Percentiles rank a stretch among this genome's conserved stretches.
phyloP scores from a whole-genome alignment of 2,888 invertebrate species.

The Orchesella flavescens region DNA sequence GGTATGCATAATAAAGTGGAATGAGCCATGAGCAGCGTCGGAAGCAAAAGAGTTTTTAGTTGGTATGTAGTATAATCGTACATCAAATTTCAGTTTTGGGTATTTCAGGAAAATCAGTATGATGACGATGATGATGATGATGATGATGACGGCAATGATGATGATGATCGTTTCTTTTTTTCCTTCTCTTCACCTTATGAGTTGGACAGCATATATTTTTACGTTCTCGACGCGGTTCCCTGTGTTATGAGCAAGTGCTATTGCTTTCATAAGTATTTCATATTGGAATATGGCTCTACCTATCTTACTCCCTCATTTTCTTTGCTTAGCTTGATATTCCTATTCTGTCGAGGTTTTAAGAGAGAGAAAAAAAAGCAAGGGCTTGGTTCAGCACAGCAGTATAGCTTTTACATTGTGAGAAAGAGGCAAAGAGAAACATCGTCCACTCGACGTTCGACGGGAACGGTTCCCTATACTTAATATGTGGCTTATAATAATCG shows the following conservation, averaged over 20 bases:
- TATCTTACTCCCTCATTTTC: conserved; percentile 30
- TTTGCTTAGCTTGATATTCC: conserved; percentile 8
- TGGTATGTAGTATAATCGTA: conserved; percentile 1
- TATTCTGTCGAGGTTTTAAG: conserved; percentile 27
- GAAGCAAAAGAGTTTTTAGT: no score
- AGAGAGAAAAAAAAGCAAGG: conserved; percentile 16
- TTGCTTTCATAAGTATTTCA: conserved; percentile 24
- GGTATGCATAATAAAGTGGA: no score
- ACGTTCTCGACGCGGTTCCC: conserved; percentile 3
- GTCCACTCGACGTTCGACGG: conserved; percentile 50
- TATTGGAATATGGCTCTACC: conserved; percentile 1
- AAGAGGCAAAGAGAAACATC: conserved; percentile 29
- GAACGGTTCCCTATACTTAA: background rate
- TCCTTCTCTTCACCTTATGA: background rate
- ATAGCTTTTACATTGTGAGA: conserved; percentile 6
- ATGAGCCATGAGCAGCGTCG: no score
- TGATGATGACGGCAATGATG: background rate
- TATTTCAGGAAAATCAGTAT: background rate
- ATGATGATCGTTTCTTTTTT: conserved; percentile 21
- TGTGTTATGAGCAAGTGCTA: background rate
- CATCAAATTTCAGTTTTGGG: conserved; percentile 18
- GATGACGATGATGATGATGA: conserved; percentile 14
- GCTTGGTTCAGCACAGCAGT: conserved; percentile 16
- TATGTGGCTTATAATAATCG: background rate
- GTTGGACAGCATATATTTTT: conserved; percentile 25